Evolutionary conservation across 2,113 vertebrate species (phyloP).

Genomic region (Pimephales promelas): DNA sequence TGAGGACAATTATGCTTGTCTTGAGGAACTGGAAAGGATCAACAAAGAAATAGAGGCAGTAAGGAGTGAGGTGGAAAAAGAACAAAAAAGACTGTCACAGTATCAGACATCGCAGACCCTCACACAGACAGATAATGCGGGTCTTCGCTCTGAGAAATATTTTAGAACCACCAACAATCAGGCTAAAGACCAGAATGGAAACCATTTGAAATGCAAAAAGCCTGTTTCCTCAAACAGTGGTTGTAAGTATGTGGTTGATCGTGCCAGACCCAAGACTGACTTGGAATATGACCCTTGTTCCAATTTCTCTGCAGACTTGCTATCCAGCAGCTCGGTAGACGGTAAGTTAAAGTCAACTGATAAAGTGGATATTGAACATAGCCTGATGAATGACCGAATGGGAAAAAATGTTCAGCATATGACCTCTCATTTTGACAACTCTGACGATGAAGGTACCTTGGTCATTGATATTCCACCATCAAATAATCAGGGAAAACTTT

Average conservation of each 20-base stretch:
- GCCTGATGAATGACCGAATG: constrained; percentile 40
- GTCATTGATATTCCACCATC: constrained; percentile 71
- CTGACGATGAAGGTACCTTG: constrained; percentile 71
- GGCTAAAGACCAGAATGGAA: constrained; percentile 49
- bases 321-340: constrained; percentile 61
- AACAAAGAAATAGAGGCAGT: constrained; percentile 76
- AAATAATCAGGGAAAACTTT: constrained; percentile 31
- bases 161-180: constrained; percentile 21
- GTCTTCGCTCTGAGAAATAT: neutral
- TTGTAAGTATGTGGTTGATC: constrained; percentile 73
- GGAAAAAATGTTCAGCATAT: constrained; percentile 1
- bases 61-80: constrained; percentile 74
- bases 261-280: constrained; percentile 72
- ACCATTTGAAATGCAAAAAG: constrained; percentile 30
- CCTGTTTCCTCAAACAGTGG: neutral
- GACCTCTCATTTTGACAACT: constrained; percentile 61
- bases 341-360: constrained; percentile 34
- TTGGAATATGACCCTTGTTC: constrained; percentile 78
- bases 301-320: constrained; percentile 74
- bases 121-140: constrained; percentile 48
- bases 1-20: constrained; percentile 53
- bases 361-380: constrained; percentile 55
- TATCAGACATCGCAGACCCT: constrained; percentile 58
- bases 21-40: constrained; percentile 71
- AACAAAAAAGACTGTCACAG: constrained; percentile 69